Evolutionary conservation across 2,888 invertebrate species (phyloP), one percentile per base, ranked within the genome.

Genomic region (Epinotia bilunana): DNA sequence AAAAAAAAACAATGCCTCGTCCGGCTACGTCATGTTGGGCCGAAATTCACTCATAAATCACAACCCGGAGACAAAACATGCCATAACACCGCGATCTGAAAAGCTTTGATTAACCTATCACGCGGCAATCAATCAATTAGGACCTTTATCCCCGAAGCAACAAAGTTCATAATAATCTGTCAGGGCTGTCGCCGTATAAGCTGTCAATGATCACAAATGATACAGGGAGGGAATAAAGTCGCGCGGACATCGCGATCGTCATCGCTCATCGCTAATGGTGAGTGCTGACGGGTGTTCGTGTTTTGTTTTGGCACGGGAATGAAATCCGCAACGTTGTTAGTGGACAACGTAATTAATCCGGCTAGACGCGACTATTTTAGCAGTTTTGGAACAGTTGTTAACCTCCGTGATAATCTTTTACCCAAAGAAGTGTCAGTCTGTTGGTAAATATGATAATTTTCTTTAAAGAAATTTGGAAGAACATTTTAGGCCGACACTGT

Each of bases 221-320:
- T 62, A 71, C 71, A 57, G 55, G 53, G 20, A 46, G 73, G 73
- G 69, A 70, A 64, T 70, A 61, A 71, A 76, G 65, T 76, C 71
- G 23, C 57, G 69, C 65, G 71, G 74, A 69, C 73, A 71, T 70
- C 67, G 73, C 74, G 68, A 65, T 72, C 65, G 79, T 74, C 80
- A 82, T 83, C 78, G 82, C 76, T 83, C 83, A 83, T 74, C 67
- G 77, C 75, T 83, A 83, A 83, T 82, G 83, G 78, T 39, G 39
- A 39, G 9, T 43, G 57, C 33, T 18, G 73, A 69, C 75, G 63
- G 71, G 60, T 64, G 70, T 61, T 57, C 28, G 63, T 74, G 77
- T 70, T 76, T 62, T 73, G 75, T 64, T 73, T 72, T 70, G 72
- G 61, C 60, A 20, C 11, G 1, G 43, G n/a, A 39, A 39, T 6